Conservation (phyloP, 2,888 invertebrate genomes). For the Brachypalpus laphriformis region DNA sequence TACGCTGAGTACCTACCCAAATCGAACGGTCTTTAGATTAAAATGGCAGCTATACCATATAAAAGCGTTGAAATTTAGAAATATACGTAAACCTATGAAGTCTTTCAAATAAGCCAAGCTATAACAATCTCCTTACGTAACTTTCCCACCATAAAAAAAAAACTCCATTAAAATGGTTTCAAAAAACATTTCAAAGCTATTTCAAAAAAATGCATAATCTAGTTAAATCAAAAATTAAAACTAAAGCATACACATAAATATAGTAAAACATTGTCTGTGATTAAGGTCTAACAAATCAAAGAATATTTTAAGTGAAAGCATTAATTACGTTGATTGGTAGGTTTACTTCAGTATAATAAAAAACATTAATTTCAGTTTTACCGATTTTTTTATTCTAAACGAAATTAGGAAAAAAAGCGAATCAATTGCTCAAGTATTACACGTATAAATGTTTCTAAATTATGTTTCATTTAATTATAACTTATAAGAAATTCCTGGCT, state of each 20-base stretch:
- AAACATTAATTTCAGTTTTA: not conserved
- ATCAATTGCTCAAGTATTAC: slow-evolving; percentile 64
- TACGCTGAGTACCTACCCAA: too few species aligned
- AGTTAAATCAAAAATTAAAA: slow-evolving; percentile 2
- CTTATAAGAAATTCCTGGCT: not conserved
- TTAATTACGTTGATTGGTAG: not conserved
- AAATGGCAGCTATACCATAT: too few species aligned
- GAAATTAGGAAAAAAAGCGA: slow-evolving; percentile 25
- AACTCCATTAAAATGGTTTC: not conserved
- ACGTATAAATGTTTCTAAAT: slow-evolving; percentile 8
- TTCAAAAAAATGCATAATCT: not conserved
- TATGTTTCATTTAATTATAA: not conserved
- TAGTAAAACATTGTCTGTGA: slow-evolving; percentile 77
- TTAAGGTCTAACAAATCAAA: slow-evolving; percentile 43
- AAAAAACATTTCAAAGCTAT: not conserved
- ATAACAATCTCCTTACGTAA: too few species aligned
- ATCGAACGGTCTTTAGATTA: too few species aligned
- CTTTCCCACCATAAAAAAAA: not conserved
- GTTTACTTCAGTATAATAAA: not conserved
- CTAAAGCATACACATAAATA: slow-evolving; percentile 1
- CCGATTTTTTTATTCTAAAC: not conserved
- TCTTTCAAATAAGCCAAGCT: too few species aligned
- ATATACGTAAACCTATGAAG: not conserved
- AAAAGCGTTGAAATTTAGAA: too few species aligned
- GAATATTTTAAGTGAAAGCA: slow-evolving; percentile 1